Evolutionary conservation across 2,113 vertebrate genomes (phyloP).

Genomic region (Catharus minimus): DNA sequence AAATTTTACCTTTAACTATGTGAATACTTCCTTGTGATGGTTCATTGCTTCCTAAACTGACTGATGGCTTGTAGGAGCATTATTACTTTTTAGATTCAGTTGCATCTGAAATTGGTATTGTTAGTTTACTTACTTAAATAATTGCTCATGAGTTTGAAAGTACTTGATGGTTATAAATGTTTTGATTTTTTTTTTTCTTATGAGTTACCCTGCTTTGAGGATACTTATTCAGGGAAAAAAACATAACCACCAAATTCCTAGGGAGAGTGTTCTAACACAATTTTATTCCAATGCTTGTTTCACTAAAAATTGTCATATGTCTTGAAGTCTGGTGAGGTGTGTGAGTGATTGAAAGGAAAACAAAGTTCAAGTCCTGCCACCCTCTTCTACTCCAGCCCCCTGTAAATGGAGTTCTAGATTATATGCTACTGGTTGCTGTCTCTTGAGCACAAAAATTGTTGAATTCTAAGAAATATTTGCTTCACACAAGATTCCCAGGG

Average conservation of each 20-base stretch:
- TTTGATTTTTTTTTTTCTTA: not conserved
- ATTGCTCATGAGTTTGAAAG: not conserved
- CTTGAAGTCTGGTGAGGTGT: not conserved
- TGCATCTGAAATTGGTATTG: not conserved
- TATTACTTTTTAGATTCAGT: not conserved
- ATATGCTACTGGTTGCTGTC: not conserved
- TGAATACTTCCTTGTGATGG: not conserved
- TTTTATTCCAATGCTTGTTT: not conserved
- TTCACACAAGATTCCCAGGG: not conserved
- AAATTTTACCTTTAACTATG: not conserved
- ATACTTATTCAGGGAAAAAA: not conserved
- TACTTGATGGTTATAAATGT: not conserved
- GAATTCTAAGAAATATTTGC: not conserved
- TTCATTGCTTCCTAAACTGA: not conserved
- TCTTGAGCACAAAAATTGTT: not conserved
- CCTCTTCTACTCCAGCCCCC: not conserved
- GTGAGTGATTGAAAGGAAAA: not conserved
- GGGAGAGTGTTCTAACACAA: not conserved
- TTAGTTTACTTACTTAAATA: not conserved
- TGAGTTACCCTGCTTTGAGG: not conserved
- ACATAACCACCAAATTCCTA: not conserved
- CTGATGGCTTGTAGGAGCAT: not conserved
- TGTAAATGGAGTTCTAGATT: conserved; percentile 18
- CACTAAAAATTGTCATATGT: not conserved
- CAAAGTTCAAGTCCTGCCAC: not conserved